These are phyloP conservation scores for Sinotaia quadrata DNA, from an alignment of 2,888 invertebrate species.

Conservation along the genomic window DNA sequence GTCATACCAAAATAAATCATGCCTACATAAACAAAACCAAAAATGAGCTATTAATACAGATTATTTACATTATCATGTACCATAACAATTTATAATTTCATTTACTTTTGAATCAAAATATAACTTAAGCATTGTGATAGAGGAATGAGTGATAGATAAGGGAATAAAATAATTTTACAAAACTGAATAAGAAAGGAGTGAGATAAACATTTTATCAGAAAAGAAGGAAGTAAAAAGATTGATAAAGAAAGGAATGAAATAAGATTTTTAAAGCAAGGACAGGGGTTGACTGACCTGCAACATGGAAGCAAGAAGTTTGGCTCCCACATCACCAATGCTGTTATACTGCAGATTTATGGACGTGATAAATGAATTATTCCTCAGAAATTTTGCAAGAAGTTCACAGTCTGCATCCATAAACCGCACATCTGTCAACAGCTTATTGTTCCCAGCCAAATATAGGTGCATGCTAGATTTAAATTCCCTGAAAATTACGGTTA, in stretches of 20 bases:
- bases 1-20: too few relatives aligned
- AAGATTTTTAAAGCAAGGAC: background rate
- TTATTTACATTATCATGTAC: too few relatives aligned
- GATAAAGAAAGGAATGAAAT: too few relatives aligned
- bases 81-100: too few relatives aligned
- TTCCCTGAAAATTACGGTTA: conserved; percentile 43
- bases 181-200: too few relatives aligned
- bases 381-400: conserved; percentile 59
- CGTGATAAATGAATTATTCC: conserved; percentile 59
- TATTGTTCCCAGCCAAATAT: conserved; percentile 67
- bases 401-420: conserved; percentile 62
- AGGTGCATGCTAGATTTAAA: conserved; percentile 57
- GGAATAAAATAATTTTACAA: too few relatives aligned
- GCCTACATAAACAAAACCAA: too few relatives aligned
- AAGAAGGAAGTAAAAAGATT: too few relatives aligned
- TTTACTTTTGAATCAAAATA: too few relatives aligned
- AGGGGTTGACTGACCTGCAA: conserved; percentile 52
- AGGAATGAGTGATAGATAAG: too few relatives aligned
- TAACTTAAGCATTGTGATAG: too few relatives aligned
- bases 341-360: conserved; percentile 70
- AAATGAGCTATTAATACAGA: too few relatives aligned
- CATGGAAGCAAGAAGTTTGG: conserved; percentile 58
- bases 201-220: conserved; percentile 1
- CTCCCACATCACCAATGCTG: conserved; percentile 68
- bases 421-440: conserved; percentile 56